Percentiles rank a stretch among this genome's conserved stretches.
Evolutionary conservation across 2,888 invertebrate genomes (phyloP).

Genomic region (Diachrysia chrysitis): DNA sequence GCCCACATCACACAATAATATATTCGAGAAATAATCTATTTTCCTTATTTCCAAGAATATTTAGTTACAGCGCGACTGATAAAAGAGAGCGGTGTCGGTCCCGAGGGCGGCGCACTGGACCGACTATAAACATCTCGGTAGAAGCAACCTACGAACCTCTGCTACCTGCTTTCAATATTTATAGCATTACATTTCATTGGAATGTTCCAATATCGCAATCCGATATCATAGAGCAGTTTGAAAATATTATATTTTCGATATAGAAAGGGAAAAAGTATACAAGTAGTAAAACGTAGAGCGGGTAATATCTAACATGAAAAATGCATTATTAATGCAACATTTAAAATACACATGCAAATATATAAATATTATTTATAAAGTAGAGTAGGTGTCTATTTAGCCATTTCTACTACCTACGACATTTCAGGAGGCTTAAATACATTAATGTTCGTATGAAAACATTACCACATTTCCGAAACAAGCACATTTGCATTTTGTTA

Average conservation of each 20-base stretch:
- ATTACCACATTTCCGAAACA: slow-evolving; percentile 1
- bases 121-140: slow-evolving; percentile 66
- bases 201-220: slow-evolving; percentile 68
- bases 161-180: slow-evolving; percentile 63
- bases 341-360: too few relatives aligned
- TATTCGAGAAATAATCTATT: neutral
- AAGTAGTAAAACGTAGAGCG: neutral
- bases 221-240: slow-evolving; percentile 68
- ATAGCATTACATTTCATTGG: slow-evolving; percentile 68
- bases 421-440: neutral
- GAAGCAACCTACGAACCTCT: slow-evolving; percentile 56
- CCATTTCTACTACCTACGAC: too few relatives aligned
- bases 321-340: neutral
- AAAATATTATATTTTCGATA: slow-evolving; percentile 67
- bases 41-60: neutral
- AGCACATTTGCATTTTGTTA: slow-evolving; percentile 15
- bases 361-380: neutral
- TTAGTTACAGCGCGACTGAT: slow-evolving; percentile 36
- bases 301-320: neutral
- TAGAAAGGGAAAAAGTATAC: neutral
- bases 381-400: too few relatives aligned
- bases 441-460: slow-evolving; percentile 1
- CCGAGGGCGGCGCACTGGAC: slow-evolving; percentile 48
- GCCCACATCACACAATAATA: neutral
- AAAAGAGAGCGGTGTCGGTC: slow-evolving; percentile 53